phyloP scores from a whole-genome alignment of 2,888 invertebrate species.

The Chloroclysta siterata region DNA sequence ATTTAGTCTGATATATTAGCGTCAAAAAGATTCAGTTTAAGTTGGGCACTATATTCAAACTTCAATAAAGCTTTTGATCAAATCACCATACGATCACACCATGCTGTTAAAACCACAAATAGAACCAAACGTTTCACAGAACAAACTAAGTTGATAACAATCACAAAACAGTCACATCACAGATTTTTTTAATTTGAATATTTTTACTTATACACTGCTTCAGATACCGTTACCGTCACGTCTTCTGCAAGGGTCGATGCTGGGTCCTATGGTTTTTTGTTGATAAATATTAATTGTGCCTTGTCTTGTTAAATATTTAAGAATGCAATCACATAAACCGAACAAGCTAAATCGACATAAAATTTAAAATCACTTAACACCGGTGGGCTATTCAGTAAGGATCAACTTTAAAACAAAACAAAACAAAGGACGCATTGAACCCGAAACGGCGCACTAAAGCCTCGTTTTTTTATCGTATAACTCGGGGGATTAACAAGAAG shows the following conservation, averaged over 20 bases:
- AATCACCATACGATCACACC: constrained; percentile 38
- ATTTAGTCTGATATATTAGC: constrained; percentile 3
- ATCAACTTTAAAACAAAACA: too few relatives aligned
- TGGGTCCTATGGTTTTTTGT: constrained; percentile 43
- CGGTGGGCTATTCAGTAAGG: too few relatives aligned
- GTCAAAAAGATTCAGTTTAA: constrained; percentile 8
- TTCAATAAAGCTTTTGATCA: constrained; percentile 36
- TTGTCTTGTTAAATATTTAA: too few relatives aligned
- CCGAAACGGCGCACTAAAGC: neutral
- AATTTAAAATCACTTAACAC: too few relatives aligned
- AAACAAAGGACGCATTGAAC: too few relatives aligned
- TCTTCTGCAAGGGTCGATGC: constrained; percentile 46
- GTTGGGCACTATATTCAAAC: constrained; percentile 5
- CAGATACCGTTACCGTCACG: constrained; percentile 38
- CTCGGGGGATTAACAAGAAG: too few relatives aligned
- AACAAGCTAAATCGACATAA: too few relatives aligned
- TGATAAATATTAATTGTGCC: neutral
- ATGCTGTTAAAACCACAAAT: constrained; percentile 46
- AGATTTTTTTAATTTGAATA: constrained; percentile 28
- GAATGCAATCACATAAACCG: too few relatives aligned
- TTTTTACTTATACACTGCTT: constrained; percentile 39
- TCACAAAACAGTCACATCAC: constrained; percentile 40
- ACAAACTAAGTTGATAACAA: constrained; percentile 40
- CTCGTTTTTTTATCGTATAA: neutral
- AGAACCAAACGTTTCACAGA: constrained; percentile 41